phyloP scores from a whole-genome alignment of 2,113 vertebrate genomes.

The zebrafish (Danio rerio) region GRCz12tu NC_133197.1:14872501-14873000 shows the following conservation, averaged over 20 bases:
- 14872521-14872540: no score
- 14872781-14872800: background rate
- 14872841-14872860: background rate
- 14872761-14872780: background rate
- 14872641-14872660: background rate
- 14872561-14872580: no score
- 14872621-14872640: background rate
- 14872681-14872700: background rate
- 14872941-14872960: conserved; percentile 15
- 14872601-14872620: background rate
- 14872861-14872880: background rate
- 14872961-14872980: conserved; percentile 60
- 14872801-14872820: background rate
- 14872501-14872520: no score
- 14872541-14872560: no score
- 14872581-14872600: no score
- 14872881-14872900: background rate
- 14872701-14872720: background rate
- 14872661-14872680: background rate
- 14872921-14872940: conserved; percentile 20
- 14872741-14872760: background rate
- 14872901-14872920: background rate
- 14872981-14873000: conserved; percentile 70
- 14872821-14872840: background rate
- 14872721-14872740: background rate